Evolutionary conservation across 1,140 invertebrate species (phyloP).

Genomic region (Pogonognathellus flavescens): DNA sequence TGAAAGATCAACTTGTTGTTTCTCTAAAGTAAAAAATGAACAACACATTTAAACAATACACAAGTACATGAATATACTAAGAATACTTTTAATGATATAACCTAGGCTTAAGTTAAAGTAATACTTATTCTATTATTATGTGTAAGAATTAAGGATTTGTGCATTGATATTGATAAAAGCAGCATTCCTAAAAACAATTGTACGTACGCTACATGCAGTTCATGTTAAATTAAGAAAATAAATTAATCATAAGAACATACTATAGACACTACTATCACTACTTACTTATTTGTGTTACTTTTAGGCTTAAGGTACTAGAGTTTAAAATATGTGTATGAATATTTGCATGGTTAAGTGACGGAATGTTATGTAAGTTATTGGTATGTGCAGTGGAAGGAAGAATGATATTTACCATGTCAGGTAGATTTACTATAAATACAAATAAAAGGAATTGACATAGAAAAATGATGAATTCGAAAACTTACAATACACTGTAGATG

Average conservation of each 20-base stretch:
- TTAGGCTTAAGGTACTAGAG: not conserved
- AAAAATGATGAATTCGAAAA: too few species aligned
- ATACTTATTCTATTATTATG: not conserved
- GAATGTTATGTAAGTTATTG: slow-evolving; percentile 45
- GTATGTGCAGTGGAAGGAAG: not conserved
- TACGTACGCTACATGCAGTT: slow-evolving; percentile 27
- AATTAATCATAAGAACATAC: not conserved
- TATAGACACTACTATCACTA: not conserved
- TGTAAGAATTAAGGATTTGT: slow-evolving; percentile 15
- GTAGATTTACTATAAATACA: too few species aligned
- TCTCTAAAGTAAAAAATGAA: not conserved
- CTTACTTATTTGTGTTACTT: slow-evolving; percentile 3
- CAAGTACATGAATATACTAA: not conserved
- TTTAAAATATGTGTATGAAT: not conserved
- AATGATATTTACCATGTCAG: too few species aligned
- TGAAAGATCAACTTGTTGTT: not conserved
- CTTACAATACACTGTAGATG: too few species aligned
- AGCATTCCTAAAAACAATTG: slow-evolving; percentile 43
- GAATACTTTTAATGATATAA: not conserved
- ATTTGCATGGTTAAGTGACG: not conserved
- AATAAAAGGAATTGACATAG: too few species aligned
- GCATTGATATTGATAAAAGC: slow-evolving; percentile 38
- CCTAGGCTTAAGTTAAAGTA: not conserved
- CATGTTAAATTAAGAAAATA: not conserved
- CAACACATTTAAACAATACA: not conserved